Evolutionary conservation across 2,888 invertebrate species (phyloP).

Genomic region (Panopea generosa): DNA sequence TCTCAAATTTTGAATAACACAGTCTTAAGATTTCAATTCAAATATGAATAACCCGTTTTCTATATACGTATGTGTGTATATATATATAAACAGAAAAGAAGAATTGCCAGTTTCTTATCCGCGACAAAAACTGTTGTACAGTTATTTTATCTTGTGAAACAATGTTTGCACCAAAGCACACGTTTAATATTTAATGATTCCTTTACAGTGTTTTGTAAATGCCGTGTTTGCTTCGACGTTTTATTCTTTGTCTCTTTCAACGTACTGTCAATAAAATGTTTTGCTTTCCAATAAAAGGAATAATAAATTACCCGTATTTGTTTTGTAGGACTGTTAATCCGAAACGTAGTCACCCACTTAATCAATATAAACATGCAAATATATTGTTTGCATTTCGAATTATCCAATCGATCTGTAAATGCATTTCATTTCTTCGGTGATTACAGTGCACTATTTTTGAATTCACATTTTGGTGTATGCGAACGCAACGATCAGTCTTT

Average conservation of each 20-base stretch:
- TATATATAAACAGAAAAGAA: no score
- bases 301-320: constrained; percentile 24
- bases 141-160: not conserved
- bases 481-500: not conserved
- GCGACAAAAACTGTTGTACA: no score
- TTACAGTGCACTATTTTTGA: not conserved
- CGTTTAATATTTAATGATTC: no score
- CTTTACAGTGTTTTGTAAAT: no score
- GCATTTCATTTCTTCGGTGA: not conserved
- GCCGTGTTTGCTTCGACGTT: no score
- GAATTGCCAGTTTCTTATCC: no score
- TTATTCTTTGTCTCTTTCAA: not conserved
- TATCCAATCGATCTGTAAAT: constrained; percentile 27
- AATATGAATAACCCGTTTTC: no score
- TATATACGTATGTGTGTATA: no score
- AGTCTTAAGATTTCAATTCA: not conserved
- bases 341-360: not conserved
- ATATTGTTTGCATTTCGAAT: constrained; percentile 14
- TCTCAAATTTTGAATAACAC: not conserved
- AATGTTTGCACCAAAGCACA: not conserved
- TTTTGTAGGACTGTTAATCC: not conserved
- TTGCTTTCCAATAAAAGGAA: constrained; percentile 6
- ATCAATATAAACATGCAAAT: constrained; percentile 14
- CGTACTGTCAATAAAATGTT: not conserved
- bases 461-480: constrained; percentile 9